Evolutionary conservation across 2,797 vertebrate species (phyloP).

Genomic region (Channallabes apus): DNA sequence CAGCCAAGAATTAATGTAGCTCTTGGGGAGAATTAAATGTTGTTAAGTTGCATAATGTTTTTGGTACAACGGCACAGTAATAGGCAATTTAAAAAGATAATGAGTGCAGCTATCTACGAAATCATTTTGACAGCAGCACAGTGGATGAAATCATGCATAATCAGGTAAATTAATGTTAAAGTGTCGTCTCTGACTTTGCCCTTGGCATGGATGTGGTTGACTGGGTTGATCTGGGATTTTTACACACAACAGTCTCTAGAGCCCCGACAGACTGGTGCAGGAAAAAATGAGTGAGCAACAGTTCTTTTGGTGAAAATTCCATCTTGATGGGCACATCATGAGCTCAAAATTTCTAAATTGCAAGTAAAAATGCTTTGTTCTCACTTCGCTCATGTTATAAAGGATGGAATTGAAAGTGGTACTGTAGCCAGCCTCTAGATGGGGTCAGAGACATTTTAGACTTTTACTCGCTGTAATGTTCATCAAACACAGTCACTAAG

Average conservation of each 20-base stretch:
- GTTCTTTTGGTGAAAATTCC: neutral
- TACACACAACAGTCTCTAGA: neutral
- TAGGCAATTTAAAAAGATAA: too few relatives aligned
- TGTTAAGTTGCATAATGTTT: too few relatives aligned
- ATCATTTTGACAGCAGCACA: too few relatives aligned
- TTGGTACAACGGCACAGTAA: too few relatives aligned
- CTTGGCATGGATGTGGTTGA: neutral
- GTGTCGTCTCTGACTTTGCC: neutral
- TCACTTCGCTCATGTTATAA: neutral
- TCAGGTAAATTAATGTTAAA: neutral
- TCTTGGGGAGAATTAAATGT: too few relatives aligned
- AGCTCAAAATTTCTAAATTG: neutral
- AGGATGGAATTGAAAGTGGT: neutral
- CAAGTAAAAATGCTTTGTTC: neutral
- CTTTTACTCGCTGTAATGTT: neutral
- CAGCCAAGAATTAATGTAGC: too few relatives aligned
- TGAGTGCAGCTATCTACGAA: too few relatives aligned
- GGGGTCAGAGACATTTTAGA: neutral
- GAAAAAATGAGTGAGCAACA: neutral
- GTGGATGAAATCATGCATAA: neutral
- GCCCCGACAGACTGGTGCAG: neutral
- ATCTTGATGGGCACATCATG: neutral
- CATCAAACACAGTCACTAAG: neutral
- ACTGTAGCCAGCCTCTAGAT: conserved; percentile 11
- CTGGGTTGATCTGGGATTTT: neutral